Evolutionary conservation across 2,113 vertebrate species (phyloP), one percentile per base, ranked within the genome.

Genomic region (Periophthalmodon schlosseri): DNA sequence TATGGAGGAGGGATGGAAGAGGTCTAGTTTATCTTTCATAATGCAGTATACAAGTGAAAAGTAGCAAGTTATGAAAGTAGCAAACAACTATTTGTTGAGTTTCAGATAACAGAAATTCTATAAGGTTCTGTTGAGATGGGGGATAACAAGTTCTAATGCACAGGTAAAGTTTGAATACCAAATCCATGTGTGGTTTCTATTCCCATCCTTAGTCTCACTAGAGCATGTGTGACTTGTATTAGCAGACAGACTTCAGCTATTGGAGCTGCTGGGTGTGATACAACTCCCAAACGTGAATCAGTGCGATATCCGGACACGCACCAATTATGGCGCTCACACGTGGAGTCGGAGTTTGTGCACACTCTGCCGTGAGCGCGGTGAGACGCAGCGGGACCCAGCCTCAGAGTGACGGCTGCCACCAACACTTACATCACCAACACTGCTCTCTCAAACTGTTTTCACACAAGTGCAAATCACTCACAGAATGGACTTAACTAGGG

Each of bases 401-500:
- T 60, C 57, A 28, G 80, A 80, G 77, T 76, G 84, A 85, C 15
- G 56, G 65, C 74, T 80, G 79, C 70, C 86, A 71, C 33, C 75
- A 69, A 76, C 73, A 78, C 77, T 85, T 68, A 60, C 71, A 74
- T 91, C 81, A 75, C 57, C 14, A 28, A 28, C 78, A 80, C 54
- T 73, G 56, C 69, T 72, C 69, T 68, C 63, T 67, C 47, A 46
- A 75, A 77, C 77, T 39, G n/a, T 46, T 57, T 58, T 58, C 57
- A 60, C 57, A 60, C 56, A 57, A 57, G 57, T 60, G 57, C 57
- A 60, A 28, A 60, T 60, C 23, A 28, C 57, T 60, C 57, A 28
- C 57, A 73, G 39, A 72, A 68, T 20, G 39, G 46, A 61, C 24
- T 61, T 56, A 56, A 8, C 20, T 21, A 16, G 47, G 4, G 47